A percentile compares a stretch with the other conserved stretches of the same genome.
These are phyloP conservation scores for Sarcophaga rosellei DNA, from an alignment of 2,888 invertebrate species.

Conservation along the genomic window DNA sequence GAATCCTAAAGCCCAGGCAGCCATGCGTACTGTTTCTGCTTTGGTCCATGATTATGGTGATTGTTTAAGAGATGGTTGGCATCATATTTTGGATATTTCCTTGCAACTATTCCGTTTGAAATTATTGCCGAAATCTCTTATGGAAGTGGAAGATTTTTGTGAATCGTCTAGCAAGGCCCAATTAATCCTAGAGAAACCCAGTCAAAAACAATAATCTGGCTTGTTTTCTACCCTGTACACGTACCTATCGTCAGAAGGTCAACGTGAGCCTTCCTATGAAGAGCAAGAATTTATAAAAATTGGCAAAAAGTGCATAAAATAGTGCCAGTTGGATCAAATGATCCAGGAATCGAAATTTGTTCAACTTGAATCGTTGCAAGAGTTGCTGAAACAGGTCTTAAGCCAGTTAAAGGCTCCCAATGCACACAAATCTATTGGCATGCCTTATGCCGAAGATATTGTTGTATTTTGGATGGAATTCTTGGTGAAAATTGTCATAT, in stretches of 20 bases:
- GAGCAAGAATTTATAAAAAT: conserved; percentile 91
- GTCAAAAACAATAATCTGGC: conserved; percentile 88
- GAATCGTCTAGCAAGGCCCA: conserved; percentile 92
- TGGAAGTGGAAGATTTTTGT: conserved; percentile 96
- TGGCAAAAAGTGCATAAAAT: conserved; percentile 93
- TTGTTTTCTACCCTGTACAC: conserved; percentile 95
- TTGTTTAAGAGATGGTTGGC: conserved; percentile 96
- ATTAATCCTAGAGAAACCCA: conserved; percentile 89
- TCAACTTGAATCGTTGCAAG: conserved; percentile 87
- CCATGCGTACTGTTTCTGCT: conserved; percentile 90
- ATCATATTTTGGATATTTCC: conserved; percentile 94
- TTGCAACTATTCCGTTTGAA: conserved; percentile 92
- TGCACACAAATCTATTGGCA: conserved; percentile 85
- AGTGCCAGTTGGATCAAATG: conserved; percentile 95
- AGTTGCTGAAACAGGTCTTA: conserved; percentile 88
- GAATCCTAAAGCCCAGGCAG: conserved; percentile 92
- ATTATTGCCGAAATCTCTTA: conserved; percentile 89
- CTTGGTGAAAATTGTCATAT: conserved; percentile 94
- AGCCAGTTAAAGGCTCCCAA: conserved; percentile 89
- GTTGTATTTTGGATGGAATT: conserved; percentile 96
- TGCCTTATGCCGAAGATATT: conserved; percentile 91
- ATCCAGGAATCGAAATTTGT: conserved; percentile 97
- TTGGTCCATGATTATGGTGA: conserved; percentile 96
- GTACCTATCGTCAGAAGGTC: conserved; percentile 88
- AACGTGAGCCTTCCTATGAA: conserved; percentile 91